phyloP scores from a whole-genome alignment of 2,113 vertebrate species.

The Callopanchax toddi region DNA sequence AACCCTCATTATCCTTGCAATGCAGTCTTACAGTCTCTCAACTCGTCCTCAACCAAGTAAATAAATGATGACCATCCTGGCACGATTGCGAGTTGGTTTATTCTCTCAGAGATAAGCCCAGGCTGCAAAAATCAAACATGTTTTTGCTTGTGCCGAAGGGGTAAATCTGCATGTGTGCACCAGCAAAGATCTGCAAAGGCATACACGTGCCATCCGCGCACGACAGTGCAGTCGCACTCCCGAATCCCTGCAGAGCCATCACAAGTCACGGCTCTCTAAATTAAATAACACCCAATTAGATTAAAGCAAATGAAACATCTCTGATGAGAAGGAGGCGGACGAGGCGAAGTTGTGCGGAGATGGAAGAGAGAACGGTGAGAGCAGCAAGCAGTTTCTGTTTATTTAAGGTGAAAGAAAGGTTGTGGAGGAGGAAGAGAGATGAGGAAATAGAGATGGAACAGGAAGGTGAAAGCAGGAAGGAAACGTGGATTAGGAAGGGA shows the following conservation, averaged over 20 bases:
- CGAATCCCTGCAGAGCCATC: constrained; percentile 65
- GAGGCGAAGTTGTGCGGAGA: constrained; percentile 23
- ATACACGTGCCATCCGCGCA: not conserved
- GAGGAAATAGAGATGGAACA: constrained; percentile 24
- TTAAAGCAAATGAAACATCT: constrained; percentile 72
- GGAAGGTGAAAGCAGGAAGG: constrained; percentile 7
- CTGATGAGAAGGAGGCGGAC: constrained; percentile 39
- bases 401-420: constrained; percentile 52
- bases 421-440: not conserved
- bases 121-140: constrained; percentile 56
- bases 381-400: constrained; percentile 7
- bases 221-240: constrained; percentile 19
- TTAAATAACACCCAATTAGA: constrained; percentile 74
- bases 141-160: constrained; percentile 26
- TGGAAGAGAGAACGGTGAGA: not conserved
- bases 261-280: constrained; percentile 67
- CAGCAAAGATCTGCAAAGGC: constrained; percentile 12
- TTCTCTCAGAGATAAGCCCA: constrained; percentile 44
- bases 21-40: constrained; percentile 20
- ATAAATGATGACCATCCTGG: constrained; percentile 67
- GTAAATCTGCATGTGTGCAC: constrained; percentile 36
- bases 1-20: constrained; percentile 33
- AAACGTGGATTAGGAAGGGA: not conserved
- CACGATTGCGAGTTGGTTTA: constrained; percentile 53
- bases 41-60: constrained; percentile 43